These are phyloP conservation scores for Entomobrya proxima DNA, from an alignment of 2,888 invertebrate species.

Conservation along the genomic window DNA sequence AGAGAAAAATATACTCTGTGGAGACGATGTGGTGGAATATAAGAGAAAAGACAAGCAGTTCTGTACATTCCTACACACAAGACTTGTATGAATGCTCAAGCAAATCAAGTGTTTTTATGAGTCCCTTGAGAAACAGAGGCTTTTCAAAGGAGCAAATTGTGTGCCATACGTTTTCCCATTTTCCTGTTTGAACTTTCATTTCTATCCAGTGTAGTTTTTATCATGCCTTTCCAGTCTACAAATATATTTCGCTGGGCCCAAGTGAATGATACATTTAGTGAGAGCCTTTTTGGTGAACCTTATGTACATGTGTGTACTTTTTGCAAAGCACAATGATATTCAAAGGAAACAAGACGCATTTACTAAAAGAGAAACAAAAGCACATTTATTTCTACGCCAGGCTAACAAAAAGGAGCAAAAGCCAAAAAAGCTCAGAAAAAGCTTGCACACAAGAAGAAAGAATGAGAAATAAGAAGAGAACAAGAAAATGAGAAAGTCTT, in stretches of 20 bases:
- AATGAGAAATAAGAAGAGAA: not conserved
- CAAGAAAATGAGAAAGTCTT: not conserved
- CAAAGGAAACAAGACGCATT: not conserved
- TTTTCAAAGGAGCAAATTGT: conserved; percentile 75
- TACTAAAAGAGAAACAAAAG: conserved; percentile 72
- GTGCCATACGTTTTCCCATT: conserved; percentile 75
- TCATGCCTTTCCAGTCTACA: not conserved
- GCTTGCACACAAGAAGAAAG: not conserved
- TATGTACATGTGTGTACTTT: too few relatives aligned
- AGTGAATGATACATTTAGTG: conserved; percentile 33
- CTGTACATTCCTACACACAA: not conserved
- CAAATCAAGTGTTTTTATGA: conserved; percentile 76
- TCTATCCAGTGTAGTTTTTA: conserved; percentile 49
- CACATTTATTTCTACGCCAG: conserved; percentile 70
- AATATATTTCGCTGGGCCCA: not conserved
- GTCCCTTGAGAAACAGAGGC: conserved; percentile 72
- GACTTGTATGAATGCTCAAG: conserved; percentile 71
- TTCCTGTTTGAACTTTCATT: conserved; percentile 74
- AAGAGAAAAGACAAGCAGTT: too few relatives aligned
- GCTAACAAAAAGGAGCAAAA: not conserved
- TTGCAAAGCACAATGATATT: not conserved
- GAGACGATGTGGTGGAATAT: too few relatives aligned
- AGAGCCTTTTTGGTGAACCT: too few relatives aligned
- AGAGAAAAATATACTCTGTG: too few relatives aligned
- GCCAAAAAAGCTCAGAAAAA: not conserved